Base-by-base conservation (phyloP, 2,888 invertebrate species). In the Junonia oenone region DNA sequence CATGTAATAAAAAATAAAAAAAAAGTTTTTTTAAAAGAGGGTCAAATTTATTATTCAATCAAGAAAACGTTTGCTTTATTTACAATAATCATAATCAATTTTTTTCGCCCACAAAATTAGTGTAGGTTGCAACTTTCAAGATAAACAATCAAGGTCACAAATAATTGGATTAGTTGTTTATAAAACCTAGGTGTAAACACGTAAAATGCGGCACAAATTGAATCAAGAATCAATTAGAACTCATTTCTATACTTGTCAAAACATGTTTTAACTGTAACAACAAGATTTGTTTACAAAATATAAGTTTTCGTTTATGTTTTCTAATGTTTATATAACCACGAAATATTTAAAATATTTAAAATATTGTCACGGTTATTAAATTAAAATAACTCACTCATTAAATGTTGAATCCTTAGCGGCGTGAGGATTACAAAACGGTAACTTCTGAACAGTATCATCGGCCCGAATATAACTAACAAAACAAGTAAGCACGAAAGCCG, bases 401-500 rank as follows among this genome's bases (percentile, higher is more conserved):
- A 68, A 69, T 38, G 63, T 72, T 53, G 78, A 68, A 63, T 81
- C 79, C 58, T 77, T 78, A 50, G 71, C 68, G 58, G 71, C 75
- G 54, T 76, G 76, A 26, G 89, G 90, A 75, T 90, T 87, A 68
- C 89, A 90, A 69, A 85, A 90, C 58, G 90, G 89, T 64, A 90
- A 73, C 69, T 86, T 78, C 68, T 81, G 81, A 56, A 90, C 71
- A 55, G 74, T 76, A 73, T 87, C 87, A 66, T 88, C 84, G 51
- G 87, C 77, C 58, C 75, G 72, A 62, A 85, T 68, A 74, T 76
- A 80, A 68, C 78, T 78, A 68, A 78, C 75, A 60, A 83, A 71
- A 75, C 77, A 82, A 65, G 78, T 76, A 65, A 87, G 64, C 49
- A 77, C 72, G 62, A 89, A 80, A 29, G 78, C 78, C 56, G 81